Percentiles rank a stretch among this genome's conserved stretches.
Evolutionary conservation across 2,113 vertebrate species (phyloP).

Genomic region (Rhinolophus ferrumequinum): DNA sequence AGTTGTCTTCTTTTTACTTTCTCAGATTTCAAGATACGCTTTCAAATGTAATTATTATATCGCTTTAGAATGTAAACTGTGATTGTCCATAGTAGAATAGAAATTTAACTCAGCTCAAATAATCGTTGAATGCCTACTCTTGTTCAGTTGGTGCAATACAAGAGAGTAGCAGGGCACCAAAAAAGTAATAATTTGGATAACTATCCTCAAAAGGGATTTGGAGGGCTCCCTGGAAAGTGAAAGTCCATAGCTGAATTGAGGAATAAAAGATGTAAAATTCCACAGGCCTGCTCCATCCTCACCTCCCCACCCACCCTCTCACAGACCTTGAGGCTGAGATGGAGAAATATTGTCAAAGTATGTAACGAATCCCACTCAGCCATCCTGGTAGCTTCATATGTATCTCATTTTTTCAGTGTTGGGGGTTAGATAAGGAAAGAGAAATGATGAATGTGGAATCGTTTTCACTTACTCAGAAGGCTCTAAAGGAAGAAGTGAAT

Average conservation of each 20-base stretch:
- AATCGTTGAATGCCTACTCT: background rate
- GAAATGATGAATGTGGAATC: background rate
- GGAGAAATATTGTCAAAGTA: background rate
- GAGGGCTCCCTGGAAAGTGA: background rate
- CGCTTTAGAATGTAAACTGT: background rate
- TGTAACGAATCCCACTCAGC: background rate
- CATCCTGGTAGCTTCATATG: background rate
- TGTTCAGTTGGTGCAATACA: background rate
- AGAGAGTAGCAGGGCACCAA: background rate
- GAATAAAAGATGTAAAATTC: background rate
- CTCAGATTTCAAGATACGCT: background rate
- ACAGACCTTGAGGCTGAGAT: background rate
- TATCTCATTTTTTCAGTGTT: background rate
- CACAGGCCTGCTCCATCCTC: accelerated
- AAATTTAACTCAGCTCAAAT: constrained; percentile 9
- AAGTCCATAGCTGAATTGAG: background rate
- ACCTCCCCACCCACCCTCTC: background rate
- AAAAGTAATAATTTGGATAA: background rate
- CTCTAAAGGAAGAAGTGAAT: background rate
- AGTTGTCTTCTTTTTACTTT: background rate
- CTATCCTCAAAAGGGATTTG: background rate
- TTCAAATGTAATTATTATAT: background rate
- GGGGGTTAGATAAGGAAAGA: background rate
- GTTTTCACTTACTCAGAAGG: background rate
- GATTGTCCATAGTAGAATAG: background rate